phyloP scores from a whole-genome alignment of 2,888 invertebrate species.

The Arctia plantaginis region DNA sequence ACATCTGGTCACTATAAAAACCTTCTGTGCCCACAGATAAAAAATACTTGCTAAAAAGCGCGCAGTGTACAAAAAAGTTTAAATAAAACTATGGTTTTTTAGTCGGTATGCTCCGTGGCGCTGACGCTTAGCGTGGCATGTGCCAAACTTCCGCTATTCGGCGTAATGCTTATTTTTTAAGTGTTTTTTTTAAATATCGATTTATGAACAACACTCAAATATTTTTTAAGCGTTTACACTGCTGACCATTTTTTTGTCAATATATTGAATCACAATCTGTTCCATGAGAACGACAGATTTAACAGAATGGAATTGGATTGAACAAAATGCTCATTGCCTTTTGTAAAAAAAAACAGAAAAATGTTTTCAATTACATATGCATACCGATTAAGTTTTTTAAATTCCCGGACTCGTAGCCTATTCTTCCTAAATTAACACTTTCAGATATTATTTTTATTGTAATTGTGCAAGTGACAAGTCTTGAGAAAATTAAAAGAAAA shows the following conservation, averaged over 20 bases:
- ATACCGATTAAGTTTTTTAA: too few relatives aligned
- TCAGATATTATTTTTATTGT: background rate
- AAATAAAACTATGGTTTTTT: slow-evolving; percentile 69
- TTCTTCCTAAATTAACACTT: background rate
- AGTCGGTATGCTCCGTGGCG: slow-evolving; percentile 56
- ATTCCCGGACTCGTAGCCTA: too few relatives aligned
- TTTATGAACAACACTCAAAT: slow-evolving; percentile 31
- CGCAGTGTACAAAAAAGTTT: slow-evolving; percentile 60
- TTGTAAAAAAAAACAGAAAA: background rate
- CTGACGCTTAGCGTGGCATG: slow-evolving; percentile 67
- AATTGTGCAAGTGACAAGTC: background rate
- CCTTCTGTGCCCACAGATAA: slow-evolving; percentile 67
- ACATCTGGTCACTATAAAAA: slow-evolving; percentile 82
- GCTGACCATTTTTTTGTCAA: slow-evolving; percentile 25
- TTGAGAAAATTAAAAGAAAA: background rate
- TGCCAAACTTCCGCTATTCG: slow-evolving; percentile 74
- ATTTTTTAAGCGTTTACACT: slow-evolving; percentile 23
- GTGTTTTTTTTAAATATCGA: slow-evolving; percentile 40
- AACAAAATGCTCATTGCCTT: background rate
- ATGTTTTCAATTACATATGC: too few relatives aligned
- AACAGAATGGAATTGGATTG: background rate
- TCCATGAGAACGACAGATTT: background rate
- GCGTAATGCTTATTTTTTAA: slow-evolving; percentile 44
- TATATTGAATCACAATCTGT: slow-evolving; percentile 5
- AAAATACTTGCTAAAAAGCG: slow-evolving; percentile 79